These are phyloP conservation scores for Callinectes sapidus DNA, from an alignment of 2,888 invertebrate species.

Conservation along the genomic window DNA sequence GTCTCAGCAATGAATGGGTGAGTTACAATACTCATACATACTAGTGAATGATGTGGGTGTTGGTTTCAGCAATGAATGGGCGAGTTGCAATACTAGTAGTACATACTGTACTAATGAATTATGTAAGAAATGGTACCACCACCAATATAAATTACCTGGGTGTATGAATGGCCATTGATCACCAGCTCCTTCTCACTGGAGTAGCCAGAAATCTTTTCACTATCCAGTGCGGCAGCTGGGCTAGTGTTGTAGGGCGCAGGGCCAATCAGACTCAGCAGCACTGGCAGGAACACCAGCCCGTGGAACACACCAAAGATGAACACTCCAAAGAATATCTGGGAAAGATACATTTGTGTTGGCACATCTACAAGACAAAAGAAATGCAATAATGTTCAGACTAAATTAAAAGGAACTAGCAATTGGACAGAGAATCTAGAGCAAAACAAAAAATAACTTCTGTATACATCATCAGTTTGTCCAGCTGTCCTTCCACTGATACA, in stretches of 20 bases:
- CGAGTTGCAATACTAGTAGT: no score
- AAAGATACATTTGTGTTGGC: not conserved
- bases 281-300: slow-evolving; percentile 76
- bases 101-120: not conserved
- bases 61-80: no score
- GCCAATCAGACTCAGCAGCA: slow-evolving; percentile 75
- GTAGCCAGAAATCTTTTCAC: not conserved
- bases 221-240: not conserved
- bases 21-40: not conserved
- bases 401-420: no score
- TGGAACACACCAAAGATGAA: slow-evolving; percentile 76
- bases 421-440: no score
- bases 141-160: not conserved
- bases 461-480: no score
- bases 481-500: no score
- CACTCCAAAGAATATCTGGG: slow-evolving; percentile 76
- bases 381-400: not conserved
- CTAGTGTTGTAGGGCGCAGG: slow-evolving; percentile 73
- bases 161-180: slow-evolving; percentile 30
- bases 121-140: not conserved
- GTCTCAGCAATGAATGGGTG: not conserved
- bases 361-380: not conserved
- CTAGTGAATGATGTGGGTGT: no score
- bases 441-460: no score
- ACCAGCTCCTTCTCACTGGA: not conserved